Percentiles rank a stretch among this genome's conserved stretches.
phyloP scores from a whole-genome alignment of 2,113 vertebrate species.

The Campylorhamphus procurvoides region DNA sequence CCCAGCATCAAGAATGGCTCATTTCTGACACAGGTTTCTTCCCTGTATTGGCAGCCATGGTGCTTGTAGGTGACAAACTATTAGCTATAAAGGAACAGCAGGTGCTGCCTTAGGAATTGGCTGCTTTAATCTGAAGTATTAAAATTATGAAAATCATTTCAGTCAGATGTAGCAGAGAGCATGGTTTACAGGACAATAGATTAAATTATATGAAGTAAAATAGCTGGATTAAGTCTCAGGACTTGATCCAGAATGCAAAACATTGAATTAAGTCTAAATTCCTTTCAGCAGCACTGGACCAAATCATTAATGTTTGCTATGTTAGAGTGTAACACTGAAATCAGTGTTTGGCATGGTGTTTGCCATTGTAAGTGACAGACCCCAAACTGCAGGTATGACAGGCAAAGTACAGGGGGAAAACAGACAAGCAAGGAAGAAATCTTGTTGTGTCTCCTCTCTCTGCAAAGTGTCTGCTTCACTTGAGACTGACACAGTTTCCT shows the following conservation, averaged over 20 bases:
- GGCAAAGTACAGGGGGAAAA: neutral
- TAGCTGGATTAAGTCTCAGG: neutral
- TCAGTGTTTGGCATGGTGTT: neutral
- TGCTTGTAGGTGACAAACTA: neutral
- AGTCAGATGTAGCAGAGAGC: neutral
- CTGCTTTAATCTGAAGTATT: neutral
- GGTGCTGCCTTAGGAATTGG: neutral
- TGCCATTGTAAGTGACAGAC: neutral
- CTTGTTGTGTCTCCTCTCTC: fast-evolving
- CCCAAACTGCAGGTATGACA: neutral
- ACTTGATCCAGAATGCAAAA: neutral
- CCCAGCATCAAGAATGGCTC: neutral
- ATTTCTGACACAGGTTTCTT: neutral
- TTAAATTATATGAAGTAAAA: neutral
- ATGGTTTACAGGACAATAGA: neutral
- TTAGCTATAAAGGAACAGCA: neutral
- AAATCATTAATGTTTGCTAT: neutral
- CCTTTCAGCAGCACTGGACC: neutral
- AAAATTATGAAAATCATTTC: neutral
- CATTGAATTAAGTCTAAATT: neutral
- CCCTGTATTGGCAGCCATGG: neutral
- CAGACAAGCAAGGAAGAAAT: neutral
- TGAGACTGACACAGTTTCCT: neutral
- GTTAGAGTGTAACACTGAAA: neutral
- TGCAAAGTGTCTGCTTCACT: neutral